A percentile compares a stretch with the other conserved stretches of the same genome.
These are phyloP conservation scores for Callyntrura guangdongensis DNA, from an alignment of 2,888 invertebrate genomes.

Conservation along the genomic window DNA sequence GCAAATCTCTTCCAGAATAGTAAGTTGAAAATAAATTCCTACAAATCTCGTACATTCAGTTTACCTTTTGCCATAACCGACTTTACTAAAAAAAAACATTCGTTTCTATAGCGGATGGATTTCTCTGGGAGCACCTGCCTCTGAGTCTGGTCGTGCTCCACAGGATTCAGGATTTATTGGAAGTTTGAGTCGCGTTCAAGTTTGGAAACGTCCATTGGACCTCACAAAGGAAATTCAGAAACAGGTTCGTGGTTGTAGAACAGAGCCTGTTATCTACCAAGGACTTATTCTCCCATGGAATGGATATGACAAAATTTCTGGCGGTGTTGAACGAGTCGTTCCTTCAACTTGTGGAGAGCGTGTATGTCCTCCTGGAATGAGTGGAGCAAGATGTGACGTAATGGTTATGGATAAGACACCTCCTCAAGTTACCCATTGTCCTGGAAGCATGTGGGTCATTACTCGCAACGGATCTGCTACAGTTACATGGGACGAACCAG, in stretches of 20 bases:
- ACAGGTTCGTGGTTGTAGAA: slow-evolving; percentile 95
- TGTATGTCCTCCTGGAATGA: slow-evolving; percentile 95
- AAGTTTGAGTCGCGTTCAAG: slow-evolving; percentile 96
- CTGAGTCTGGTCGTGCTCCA: slow-evolving; percentile 90
- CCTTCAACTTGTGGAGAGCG: slow-evolving; percentile 97
- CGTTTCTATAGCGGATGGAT: slow-evolving; percentile 92
- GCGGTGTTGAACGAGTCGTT: slow-evolving; percentile 96
- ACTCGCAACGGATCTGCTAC: slow-evolving; percentile 96
- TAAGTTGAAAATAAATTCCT: slow-evolving; percentile 87
- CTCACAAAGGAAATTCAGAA: slow-evolving; percentile 97
- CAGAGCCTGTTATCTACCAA: slow-evolving; percentile 95
- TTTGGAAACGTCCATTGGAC: slow-evolving; percentile 97
- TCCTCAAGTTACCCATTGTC: slow-evolving; percentile 95
- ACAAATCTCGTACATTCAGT: neutral
- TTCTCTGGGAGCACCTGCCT: slow-evolving; percentile 95
- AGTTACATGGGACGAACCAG: slow-evolving; percentile 96
- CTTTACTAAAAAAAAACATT: slow-evolving; percentile 30
- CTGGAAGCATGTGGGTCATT: slow-evolving; percentile 97
- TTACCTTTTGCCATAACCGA: too few species aligned
- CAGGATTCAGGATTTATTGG: slow-evolving; percentile 98
- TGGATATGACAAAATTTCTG: slow-evolving; percentile 95
- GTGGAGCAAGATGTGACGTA: slow-evolving; percentile 94
- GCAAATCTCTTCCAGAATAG: slow-evolving; percentile 93
- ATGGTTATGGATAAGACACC: slow-evolving; percentile 94
- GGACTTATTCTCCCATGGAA: slow-evolving; percentile 96